These are phyloP conservation scores for Microcebus jonahi DNA, from an alignment of 2,113 vertebrate species.

Conservation along the genomic window DNA sequence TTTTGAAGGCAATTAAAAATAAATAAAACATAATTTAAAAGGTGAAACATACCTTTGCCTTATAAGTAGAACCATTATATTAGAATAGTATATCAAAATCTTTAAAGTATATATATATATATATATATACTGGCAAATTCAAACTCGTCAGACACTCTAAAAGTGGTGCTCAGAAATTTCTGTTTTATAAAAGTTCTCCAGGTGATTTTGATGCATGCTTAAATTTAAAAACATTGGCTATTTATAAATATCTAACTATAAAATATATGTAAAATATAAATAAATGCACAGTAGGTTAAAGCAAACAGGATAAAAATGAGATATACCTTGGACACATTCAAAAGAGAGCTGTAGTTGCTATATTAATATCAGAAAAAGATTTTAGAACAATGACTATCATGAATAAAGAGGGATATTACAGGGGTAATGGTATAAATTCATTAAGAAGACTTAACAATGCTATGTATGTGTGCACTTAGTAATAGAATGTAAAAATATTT, in stretches of 20 bases:
- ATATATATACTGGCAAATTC: not conserved
- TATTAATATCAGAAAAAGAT: not conserved
- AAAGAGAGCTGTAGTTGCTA: not conserved
- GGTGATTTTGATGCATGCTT: not conserved
- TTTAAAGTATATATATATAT: not conserved
- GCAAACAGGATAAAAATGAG: not conserved
- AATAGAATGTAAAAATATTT: not conserved
- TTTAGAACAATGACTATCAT: not conserved
- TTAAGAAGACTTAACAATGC: not conserved
- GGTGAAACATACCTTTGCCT: not conserved
- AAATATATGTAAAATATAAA: not conserved
- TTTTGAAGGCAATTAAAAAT: not conserved
- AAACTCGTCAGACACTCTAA: not conserved
- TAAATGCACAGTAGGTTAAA: not conserved
- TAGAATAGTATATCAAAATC: not conserved
- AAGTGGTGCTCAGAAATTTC: not conserved
- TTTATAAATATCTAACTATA: not conserved
- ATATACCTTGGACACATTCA: not conserved
- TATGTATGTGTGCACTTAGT: not conserved
- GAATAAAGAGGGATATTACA: not conserved
- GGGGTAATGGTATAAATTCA: not conserved
- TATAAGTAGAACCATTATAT: not conserved
- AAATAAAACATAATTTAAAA: not conserved
- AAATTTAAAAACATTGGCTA: not conserved
- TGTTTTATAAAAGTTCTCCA: not conserved